A percentile compares a stretch with the other conserved stretches of the same genome.
These are phyloP conservation scores for Drosophila mimica DNA, from an alignment of 2,888 invertebrate species.

Conservation along the genomic window DNA sequence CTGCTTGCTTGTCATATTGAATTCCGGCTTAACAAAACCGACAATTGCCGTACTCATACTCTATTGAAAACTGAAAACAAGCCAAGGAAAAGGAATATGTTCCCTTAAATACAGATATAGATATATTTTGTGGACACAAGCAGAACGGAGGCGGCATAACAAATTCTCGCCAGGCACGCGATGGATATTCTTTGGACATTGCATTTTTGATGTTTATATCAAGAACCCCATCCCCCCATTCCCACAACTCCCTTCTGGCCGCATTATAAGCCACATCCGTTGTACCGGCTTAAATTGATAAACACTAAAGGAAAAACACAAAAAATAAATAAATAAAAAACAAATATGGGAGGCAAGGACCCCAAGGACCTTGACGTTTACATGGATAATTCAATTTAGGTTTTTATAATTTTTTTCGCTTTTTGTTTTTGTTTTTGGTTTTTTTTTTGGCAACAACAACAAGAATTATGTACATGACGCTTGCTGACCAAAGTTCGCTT, in stretches of 20 bases:
- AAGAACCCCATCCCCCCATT: neutral
- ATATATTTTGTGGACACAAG: constrained; percentile 39
- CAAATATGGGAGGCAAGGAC: constrained; percentile 24
- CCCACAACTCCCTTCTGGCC: constrained; percentile 9
- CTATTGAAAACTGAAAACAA: constrained; percentile 56
- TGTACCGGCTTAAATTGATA: constrained; percentile 81
- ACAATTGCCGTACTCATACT: constrained; percentile 32
- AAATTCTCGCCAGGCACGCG: constrained; percentile 72
- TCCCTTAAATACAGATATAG: constrained; percentile 30
- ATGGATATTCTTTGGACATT: constrained; percentile 55
- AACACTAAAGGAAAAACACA: constrained; percentile 55
- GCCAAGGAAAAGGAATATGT: constrained; percentile 19
- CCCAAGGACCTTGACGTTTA: constrained; percentile 66
- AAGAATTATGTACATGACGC: constrained; percentile 70
- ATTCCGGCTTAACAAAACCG: constrained; percentile 60
- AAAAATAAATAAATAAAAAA: neutral
- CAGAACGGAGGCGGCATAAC: constrained; percentile 62
- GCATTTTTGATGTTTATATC: constrained; percentile 75
- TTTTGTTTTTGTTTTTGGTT: constrained; percentile 30
- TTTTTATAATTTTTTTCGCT: constrained; percentile 55
- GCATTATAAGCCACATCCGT: constrained; percentile 79
- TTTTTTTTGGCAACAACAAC: constrained; percentile 28
- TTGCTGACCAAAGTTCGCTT: constrained; percentile 29
- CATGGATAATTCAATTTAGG: constrained; percentile 76
- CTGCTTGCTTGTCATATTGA: constrained; percentile 51